Evolutionary conservation across 2,888 invertebrate genomes (phyloP), one percentile per base, ranked within the genome.

Genomic region (Venusia cambrica): DNA sequence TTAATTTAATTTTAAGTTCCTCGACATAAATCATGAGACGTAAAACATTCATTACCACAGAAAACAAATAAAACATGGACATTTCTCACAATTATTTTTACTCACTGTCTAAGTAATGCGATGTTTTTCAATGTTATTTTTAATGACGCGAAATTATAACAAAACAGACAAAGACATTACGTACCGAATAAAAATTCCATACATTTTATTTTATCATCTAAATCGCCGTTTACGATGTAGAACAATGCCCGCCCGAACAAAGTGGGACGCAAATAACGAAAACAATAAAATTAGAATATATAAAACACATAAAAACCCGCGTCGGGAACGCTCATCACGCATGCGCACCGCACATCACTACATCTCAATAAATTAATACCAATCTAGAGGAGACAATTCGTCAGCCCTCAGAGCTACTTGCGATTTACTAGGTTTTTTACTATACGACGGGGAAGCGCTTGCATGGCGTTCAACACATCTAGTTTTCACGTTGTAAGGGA

Each of bases 261-360:
- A 87, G 87, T 87, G 85, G 85, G 76, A 80, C 87, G 85, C 85
- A 79, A 87, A 87, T 84, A 85, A 87, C 83, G 85, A 84, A 85
- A 81, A 87, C 87, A 87, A 87, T 87, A 85, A 85, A 87, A 87
- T 85, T 85, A 83, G 85, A 87, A 85, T 87, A 85, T 76, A 83
- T 81, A 84, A n/a, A 83, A 85, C 84, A 83, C 83, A 84, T 84
- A 84, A 83, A 75, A 84, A 77, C 75, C 69, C 60, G 70, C 71
- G 73, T 73, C 73, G 77, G 73, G 81, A 77, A 67, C 68, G 61
- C 13, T 25, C 48, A 53, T 49, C 14, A 63, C 75, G 76, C 80
- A 73, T 75, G 80, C 78, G 73, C 50, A 58, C 62, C 70, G 62
- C 70, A 65, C 62, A 61, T 67, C 65, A 72, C 43, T 38, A 37